Percentiles rank a stretch among this genome's conserved stretches.
Evolutionary conservation across 2,113 vertebrate species (phyloP).

Genomic region (Isurus oxyrinchus): DNA sequence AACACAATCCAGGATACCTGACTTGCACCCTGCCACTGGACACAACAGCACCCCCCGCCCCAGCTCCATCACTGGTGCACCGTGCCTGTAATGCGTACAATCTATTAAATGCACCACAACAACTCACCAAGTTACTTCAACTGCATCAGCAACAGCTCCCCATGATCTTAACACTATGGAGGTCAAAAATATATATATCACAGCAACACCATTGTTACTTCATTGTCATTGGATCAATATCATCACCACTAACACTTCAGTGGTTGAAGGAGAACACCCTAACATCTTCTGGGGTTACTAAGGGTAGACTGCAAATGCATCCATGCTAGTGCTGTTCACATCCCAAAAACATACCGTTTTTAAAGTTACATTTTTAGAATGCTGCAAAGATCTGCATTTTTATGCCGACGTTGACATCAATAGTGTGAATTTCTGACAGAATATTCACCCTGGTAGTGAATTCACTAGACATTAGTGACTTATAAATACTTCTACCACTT

Average conservation of each 20-base stretch:
- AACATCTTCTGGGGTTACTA: not conserved
- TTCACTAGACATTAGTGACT: not conserved
- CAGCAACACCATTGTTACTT: not conserved
- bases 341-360: not conserved
- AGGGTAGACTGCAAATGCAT: not conserved
- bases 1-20: not conserved
- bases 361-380: not conserved
- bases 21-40: not conserved
- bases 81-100: not conserved
- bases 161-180: not conserved
- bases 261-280: not conserved
- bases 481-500: not conserved
- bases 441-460: not conserved
- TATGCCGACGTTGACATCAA: not conserved
- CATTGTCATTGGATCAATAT: not conserved
- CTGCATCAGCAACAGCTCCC: not conserved
- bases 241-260: not conserved
- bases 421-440: not conserved
- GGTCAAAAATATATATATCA: not conserved
- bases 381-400: not conserved
- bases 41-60: not conserved
- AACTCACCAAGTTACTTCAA: not conserved
- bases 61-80: not conserved
- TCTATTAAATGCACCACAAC: not conserved
- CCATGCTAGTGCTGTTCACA: not conserved